Conservation (phyloP, 2,888 invertebrate species). For the Scelioninae gen. 1 region DNA sequence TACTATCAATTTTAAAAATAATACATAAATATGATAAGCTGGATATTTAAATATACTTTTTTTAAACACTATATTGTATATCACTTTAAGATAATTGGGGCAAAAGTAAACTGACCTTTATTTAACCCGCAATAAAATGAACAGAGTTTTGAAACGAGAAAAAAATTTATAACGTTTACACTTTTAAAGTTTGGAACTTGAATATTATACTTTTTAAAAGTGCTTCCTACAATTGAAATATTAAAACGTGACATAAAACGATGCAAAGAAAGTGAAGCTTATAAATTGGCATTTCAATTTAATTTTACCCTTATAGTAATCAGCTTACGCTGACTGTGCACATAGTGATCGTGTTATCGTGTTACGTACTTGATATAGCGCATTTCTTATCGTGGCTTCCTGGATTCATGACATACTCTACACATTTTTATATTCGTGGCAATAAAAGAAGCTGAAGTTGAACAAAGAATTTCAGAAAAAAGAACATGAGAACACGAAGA, state of each 20-base stretch:
- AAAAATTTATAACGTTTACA: not conserved
- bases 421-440: constrained; percentile 3
- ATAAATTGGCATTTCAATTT: constrained; percentile 40
- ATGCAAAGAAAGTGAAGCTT: constrained; percentile 42
- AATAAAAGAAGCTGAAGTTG: not conserved
- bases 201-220: constrained; percentile 1
- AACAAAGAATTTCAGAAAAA: not conserved
- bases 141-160: not conserved
- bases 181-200: too few species aligned
- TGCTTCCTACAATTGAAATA: constrained; percentile 8
- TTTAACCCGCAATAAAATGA: too few species aligned
- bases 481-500: not conserved
- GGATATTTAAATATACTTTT: too few species aligned
- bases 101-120: too few species aligned
- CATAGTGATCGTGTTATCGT: constrained; percentile 48
- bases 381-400: constrained; percentile 51
- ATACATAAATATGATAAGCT: too few species aligned
- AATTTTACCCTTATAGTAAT: constrained; percentile 45
- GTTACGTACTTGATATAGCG: constrained; percentile 50
- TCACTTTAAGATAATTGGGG: too few species aligned
- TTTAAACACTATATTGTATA: too few species aligned
- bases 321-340: constrained; percentile 57
- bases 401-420: constrained; percentile 59
- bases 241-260: constrained; percentile 21
- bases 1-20: too few species aligned